phyloP scores from a whole-genome alignment of 2,113 vertebrate genomes.

The Passer domesticus region DNA sequence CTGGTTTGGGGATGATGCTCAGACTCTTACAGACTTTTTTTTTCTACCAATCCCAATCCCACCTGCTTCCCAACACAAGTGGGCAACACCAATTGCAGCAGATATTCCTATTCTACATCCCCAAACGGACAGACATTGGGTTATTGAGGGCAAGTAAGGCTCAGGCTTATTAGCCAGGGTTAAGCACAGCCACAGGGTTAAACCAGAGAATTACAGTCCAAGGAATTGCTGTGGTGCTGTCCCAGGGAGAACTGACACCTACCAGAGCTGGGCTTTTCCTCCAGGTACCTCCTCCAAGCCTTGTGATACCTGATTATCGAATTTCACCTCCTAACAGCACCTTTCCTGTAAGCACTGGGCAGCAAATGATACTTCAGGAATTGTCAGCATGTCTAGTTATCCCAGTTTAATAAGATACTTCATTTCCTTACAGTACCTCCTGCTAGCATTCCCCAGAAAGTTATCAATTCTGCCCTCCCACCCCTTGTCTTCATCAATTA shows the following conservation, averaged over 20 bases:
- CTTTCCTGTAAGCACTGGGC: background rate
- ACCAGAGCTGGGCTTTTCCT: background rate
- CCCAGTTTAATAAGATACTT: constrained; percentile 17
- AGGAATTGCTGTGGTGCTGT: background rate
- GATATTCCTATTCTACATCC: background rate
- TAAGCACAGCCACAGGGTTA: background rate
- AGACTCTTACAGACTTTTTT: background rate
- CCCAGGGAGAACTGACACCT: background rate
- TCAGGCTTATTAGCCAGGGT: background rate
- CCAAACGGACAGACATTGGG: background rate
- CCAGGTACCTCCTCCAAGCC: background rate
- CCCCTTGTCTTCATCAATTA: constrained; percentile 36
- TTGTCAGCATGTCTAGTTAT: constrained; percentile 12
- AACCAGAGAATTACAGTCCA: background rate
- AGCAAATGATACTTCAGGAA: background rate
- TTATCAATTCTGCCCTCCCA: constrained; percentile 51
- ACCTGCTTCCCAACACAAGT: background rate
- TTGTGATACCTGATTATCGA: background rate
- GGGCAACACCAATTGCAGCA: background rate
- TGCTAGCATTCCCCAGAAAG: constrained; percentile 15
- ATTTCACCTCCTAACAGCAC: background rate
- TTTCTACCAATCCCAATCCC: background rate
- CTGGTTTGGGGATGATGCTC: background rate
- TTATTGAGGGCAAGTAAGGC: background rate
- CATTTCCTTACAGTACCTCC: background rate